These are phyloP conservation scores for Dryomyza anilis DNA, from an alignment of 2,888 invertebrate genomes.

Conservation along the genomic window DNA sequence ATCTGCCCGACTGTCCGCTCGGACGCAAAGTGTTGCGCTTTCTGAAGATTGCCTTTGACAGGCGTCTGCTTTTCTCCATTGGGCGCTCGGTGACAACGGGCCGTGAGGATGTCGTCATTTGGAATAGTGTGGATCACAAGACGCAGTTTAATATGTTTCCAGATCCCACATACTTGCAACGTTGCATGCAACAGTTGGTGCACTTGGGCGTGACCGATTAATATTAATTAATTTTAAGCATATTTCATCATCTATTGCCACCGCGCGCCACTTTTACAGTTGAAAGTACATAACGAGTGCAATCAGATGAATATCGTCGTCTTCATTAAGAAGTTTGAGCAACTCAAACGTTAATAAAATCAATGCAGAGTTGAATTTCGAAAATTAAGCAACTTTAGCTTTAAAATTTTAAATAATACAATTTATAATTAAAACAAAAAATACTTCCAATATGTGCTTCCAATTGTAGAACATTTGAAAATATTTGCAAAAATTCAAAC, in stretches of 20 bases:
- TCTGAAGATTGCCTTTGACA: conserved; percentile 82
- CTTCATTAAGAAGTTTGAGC: conserved; percentile 38
- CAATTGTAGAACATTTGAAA: conserved; percentile 13
- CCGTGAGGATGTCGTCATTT: conserved; percentile 86
- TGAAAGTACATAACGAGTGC: too few species aligned
- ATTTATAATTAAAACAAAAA: too few species aligned
- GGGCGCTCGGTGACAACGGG: conserved; percentile 89
- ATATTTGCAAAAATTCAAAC: not conserved
- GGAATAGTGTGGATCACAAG: conserved; percentile 90
- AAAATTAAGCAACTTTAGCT: conserved; percentile 25
- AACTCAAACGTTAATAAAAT: conserved; percentile 42
- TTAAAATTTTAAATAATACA: conserved; percentile 28
- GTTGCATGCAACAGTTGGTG: conserved; percentile 61
- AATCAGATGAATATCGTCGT: conserved; percentile 38
- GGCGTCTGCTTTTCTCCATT: conserved; percentile 83
- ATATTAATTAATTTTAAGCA: conserved; percentile 27
- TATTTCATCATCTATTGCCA: too few species aligned
- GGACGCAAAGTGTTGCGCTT: conserved; percentile 79
- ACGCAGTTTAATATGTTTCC: conserved; percentile 80
- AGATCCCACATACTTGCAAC: conserved; percentile 76
- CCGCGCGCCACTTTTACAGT: too few species aligned
- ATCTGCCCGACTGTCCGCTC: conserved; percentile 81
- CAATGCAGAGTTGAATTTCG: conserved; percentile 21
- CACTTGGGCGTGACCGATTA: conserved; percentile 62
- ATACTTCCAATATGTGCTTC: conserved; percentile 34